These are phyloP conservation scores for Miniopterus natalensis DNA, from an alignment of 2,113 vertebrate genomes.

Conservation along the genomic window DNA sequence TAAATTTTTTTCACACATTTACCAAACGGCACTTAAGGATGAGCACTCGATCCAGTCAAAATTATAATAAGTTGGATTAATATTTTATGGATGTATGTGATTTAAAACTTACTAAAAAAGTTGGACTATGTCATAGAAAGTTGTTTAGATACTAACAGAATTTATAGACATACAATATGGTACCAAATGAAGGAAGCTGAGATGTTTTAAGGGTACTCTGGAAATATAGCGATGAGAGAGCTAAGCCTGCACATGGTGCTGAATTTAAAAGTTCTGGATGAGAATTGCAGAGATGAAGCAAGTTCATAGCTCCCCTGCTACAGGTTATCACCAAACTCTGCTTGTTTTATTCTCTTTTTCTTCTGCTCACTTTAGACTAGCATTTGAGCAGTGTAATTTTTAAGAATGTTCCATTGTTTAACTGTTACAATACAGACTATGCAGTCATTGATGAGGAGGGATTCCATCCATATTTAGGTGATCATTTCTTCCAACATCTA, in stretches of 20 bases:
- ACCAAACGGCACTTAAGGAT: not conserved
- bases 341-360: not conserved
- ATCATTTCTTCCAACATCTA: not conserved
- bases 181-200: not conserved
- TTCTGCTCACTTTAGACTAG: not conserved
- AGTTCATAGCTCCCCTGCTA: not conserved
- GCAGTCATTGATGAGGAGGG: not conserved
- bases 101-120: slow-evolving; percentile 34
- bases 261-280: not conserved
- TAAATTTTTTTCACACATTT: not conserved
- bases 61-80: not conserved
- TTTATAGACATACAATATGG: not conserved
- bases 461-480: not conserved
- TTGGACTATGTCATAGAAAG: not conserved
- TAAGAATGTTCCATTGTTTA: not conserved
- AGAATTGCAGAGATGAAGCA: not conserved
- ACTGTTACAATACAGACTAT: not conserved
- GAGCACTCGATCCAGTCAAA: not conserved
- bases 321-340: not conserved
- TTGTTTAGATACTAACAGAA: not conserved
- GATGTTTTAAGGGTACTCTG: not conserved
- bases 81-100: not conserved
- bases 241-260: rapidly evolving
- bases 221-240: not conserved
- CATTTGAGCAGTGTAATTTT: not conserved